These are phyloP conservation scores for Hippopotamyrus pictus DNA, from an alignment of 2,797 vertebrate genomes.

Conservation along the genomic window DNA sequence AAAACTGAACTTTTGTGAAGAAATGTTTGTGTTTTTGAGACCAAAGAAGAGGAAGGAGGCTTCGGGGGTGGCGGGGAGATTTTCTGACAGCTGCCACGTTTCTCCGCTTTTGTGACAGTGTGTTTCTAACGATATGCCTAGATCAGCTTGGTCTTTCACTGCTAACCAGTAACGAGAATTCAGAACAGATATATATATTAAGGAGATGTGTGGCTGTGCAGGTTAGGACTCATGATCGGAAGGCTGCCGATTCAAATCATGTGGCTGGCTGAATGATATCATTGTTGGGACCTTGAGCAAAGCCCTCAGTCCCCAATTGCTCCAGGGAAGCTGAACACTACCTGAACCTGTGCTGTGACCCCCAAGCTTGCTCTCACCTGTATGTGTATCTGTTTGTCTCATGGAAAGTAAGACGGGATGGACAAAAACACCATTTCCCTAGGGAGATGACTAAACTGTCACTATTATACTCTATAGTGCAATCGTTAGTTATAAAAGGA, in stretches of 20 bases:
- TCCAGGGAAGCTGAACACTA: neutral
- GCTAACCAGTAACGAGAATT: neutral
- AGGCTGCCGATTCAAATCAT: neutral
- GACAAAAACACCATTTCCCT: neutral
- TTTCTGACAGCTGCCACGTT: neutral
- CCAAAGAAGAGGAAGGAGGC: neutral
- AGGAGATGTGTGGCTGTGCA: neutral
- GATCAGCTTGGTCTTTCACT: neutral
- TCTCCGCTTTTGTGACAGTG: neutral
- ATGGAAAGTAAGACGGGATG: neutral
- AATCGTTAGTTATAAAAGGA: neutral
- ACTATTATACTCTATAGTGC: neutral
- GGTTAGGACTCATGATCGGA: neutral
- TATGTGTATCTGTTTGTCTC: neutral
- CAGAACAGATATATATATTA: constrained; percentile 1
- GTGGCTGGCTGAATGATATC: neutral
- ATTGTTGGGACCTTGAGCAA: neutral
- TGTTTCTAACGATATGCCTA: neutral
- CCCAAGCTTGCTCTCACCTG: neutral
- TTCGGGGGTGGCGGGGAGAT: neutral
- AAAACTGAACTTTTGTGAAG: neutral
- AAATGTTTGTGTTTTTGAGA: neutral
- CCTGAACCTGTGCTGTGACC: neutral
- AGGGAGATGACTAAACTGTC: neutral
- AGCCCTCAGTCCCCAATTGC: neutral